These are phyloP conservation scores for Hylyphantes graminicola DNA, from an alignment of 1,140 invertebrate species.

Conservation along the genomic window DNA sequence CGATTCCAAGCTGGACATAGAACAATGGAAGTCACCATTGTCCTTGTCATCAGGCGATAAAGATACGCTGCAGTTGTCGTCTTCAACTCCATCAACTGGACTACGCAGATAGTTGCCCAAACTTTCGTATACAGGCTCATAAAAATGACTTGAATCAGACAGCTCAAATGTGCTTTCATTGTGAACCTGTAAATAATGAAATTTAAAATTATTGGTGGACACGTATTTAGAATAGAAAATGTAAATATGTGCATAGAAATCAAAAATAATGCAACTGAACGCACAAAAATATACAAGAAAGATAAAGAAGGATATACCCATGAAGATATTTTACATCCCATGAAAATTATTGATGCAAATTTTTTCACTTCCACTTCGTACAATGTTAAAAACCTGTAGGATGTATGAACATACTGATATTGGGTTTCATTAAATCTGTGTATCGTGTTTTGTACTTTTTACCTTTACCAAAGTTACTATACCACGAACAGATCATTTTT, in stretches of 20 bases:
- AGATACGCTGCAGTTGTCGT: slow-evolving; percentile 61
- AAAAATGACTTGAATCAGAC: slow-evolving; percentile 61
- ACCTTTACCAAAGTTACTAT: too few relatives aligned
- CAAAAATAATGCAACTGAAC: too few relatives aligned
- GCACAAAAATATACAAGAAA: not conserved
- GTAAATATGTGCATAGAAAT: too few relatives aligned
- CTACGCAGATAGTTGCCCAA: slow-evolving; percentile 58
- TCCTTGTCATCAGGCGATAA: slow-evolving; percentile 63
- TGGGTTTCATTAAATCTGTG: too few relatives aligned
- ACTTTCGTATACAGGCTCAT: slow-evolving; percentile 64
- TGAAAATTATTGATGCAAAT: too few relatives aligned
- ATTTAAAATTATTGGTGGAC: not conserved
- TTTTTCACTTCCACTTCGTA: too few relatives aligned
- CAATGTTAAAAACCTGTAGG: too few relatives aligned
- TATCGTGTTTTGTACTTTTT: too few relatives aligned
- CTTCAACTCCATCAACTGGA: slow-evolving; percentile 55
- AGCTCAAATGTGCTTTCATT: slow-evolving; percentile 58
- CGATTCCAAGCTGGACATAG: slow-evolving; percentile 46
- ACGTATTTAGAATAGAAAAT: too few relatives aligned
- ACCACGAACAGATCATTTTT: too few relatives aligned
- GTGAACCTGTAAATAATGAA: slow-evolving; percentile 24
- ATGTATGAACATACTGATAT: too few relatives aligned
- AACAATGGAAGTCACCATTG: slow-evolving; percentile 37
- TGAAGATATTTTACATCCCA: too few relatives aligned
- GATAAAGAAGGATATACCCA: not conserved